phyloP scores from a whole-genome alignment of 2,888 invertebrate species.

The Cryptophagus acutangulus region DNA sequence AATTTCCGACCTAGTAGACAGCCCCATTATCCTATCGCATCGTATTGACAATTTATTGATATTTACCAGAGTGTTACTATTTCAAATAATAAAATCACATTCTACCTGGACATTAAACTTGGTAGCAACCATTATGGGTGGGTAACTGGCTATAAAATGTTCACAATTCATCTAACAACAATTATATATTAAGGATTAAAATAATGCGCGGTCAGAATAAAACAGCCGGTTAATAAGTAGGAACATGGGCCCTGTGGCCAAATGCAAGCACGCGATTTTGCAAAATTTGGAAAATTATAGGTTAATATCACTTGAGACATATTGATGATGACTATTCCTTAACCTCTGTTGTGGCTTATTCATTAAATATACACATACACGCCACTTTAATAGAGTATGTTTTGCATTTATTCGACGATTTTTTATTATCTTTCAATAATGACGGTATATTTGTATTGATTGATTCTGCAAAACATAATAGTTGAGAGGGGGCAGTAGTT shows the following conservation, averaged over 20 bases:
- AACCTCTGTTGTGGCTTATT: constrained; percentile 9
- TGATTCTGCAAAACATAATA: too few species aligned
- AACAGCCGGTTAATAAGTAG: constrained; percentile 24
- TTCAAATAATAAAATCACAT: too few species aligned
- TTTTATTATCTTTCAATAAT: too few species aligned
- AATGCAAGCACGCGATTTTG: constrained; percentile 31
- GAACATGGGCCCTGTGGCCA: constrained; percentile 24
- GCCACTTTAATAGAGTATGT: too few species aligned
- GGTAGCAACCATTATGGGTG: constrained; percentile 2
- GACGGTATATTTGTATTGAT: too few species aligned
- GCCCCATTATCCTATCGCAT: too few species aligned
- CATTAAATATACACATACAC: constrained; percentile 1
- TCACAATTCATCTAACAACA: constrained; percentile 10
- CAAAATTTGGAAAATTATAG: constrained; percentile 24
- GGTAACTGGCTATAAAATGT: too few species aligned
- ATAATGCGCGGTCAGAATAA: constrained; percentile 28
- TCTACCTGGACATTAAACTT: constrained; percentile 3
- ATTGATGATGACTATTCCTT: constrained; percentile 26
- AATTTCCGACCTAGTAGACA: too few species aligned
- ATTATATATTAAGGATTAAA: constrained; percentile 22
- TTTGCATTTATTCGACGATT: too few species aligned
- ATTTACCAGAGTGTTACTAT: too few species aligned
- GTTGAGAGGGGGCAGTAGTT: too few species aligned
- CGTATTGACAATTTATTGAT: too few species aligned
- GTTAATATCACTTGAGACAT: constrained; percentile 24